These are phyloP conservation scores for Pterocles orientalis DNA, from an alignment of 2,113 vertebrate species.

Conservation along the genomic window DNA sequence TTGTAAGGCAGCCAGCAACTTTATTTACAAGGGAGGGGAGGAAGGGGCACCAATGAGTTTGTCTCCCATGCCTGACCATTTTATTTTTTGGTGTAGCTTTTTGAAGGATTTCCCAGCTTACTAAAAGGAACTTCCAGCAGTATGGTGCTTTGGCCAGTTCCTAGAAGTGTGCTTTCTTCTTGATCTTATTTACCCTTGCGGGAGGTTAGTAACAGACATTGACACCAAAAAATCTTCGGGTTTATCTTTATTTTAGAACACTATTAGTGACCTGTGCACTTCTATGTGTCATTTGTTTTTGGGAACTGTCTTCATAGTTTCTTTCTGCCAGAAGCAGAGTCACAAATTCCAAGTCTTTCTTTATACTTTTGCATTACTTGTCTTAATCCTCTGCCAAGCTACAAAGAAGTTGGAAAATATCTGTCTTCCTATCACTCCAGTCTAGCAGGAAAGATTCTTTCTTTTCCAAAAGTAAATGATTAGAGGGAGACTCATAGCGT, in stretches of 20 bases:
- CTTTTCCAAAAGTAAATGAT: constrained; percentile 12
- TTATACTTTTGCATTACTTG: background rate
- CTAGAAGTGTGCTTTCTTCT: background rate
- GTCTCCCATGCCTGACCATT: background rate
- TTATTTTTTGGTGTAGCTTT: background rate
- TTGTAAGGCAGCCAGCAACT: background rate
- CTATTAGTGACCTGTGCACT: background rate
- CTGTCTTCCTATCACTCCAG: background rate
- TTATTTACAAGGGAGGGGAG: background rate
- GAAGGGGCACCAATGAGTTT: background rate
- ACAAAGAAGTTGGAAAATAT: constrained; percentile 16
- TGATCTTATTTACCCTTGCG: background rate
- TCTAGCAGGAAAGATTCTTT: constrained; percentile 18
- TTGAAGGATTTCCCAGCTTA: background rate
- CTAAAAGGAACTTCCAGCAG: background rate
- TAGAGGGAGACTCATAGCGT: background rate
- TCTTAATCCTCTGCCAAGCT: constrained; percentile 20
- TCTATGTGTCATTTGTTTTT: background rate
- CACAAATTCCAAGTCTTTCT: constrained; percentile 14
- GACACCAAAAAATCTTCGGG: background rate
- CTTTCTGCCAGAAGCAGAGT: constrained; percentile 6
- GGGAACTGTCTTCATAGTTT: background rate
- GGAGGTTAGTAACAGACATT: background rate
- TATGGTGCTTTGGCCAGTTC: background rate
- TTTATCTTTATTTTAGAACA: background rate